Conservation (phyloP, 1,140 invertebrate genomes). For the Camponotus pennsylvanicus region DNA sequence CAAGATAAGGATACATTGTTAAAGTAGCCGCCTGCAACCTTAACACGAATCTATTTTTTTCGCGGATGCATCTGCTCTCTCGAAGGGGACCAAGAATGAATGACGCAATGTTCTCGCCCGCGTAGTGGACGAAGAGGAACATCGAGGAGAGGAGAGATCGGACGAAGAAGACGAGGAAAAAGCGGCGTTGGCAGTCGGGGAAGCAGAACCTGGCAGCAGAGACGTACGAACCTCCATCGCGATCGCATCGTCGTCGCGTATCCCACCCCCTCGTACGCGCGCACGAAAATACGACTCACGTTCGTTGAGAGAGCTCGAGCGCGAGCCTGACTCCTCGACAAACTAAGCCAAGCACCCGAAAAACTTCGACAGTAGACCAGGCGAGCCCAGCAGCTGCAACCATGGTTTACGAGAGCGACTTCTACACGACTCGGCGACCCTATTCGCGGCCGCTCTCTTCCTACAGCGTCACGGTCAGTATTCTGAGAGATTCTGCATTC, state of each 20-base stretch:
- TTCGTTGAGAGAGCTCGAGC: background rate
- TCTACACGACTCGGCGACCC: conserved; percentile 94
- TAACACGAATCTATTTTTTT: conserved; percentile 82
- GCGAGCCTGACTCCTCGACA: conserved; percentile 23
- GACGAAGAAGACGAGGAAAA: conserved; percentile 41
- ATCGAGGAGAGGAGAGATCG: conserved; percentile 19
- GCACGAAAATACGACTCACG: conserved; percentile 39
- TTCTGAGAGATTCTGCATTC: conserved; percentile 16
- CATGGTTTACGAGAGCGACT: conserved; percentile 96
- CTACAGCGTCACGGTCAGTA: conserved; percentile 93
- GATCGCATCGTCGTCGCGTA: conserved; percentile 78
- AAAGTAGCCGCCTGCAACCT: conserved; percentile 71
- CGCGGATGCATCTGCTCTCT: conserved; percentile 72
- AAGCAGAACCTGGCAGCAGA: conserved; percentile 84
- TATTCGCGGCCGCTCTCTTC: conserved; percentile 91
- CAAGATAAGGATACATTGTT: background rate
- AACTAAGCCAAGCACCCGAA: background rate
- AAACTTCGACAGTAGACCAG: conserved; percentile 41
- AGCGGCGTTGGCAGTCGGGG: conserved; percentile 27
- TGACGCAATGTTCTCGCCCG: conserved; percentile 40
- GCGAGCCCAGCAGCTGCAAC: conserved; percentile 78
- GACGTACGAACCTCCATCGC: conserved; percentile 84
- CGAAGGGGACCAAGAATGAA: conserved; percentile 24
- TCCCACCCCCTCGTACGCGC: conserved; percentile 45
- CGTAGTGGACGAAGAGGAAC: conserved; percentile 37